Percentiles rank a stretch among this genome's conserved stretches.
Conservation (phyloP, 92 coral and sea anemone genomes). For the Zoanthus gigantus region DNA sequence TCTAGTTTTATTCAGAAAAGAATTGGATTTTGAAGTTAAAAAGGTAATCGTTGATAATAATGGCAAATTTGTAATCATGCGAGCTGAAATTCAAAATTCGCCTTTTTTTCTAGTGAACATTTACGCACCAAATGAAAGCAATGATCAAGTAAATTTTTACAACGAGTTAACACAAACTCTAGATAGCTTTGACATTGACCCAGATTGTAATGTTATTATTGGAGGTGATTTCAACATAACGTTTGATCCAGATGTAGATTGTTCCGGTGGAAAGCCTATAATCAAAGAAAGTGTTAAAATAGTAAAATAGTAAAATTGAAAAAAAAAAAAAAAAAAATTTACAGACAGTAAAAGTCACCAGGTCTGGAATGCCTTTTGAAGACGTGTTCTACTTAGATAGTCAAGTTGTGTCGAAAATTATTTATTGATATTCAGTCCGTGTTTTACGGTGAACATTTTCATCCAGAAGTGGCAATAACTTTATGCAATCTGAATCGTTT, state of each 20-base stretch:
- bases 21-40: constrained; percentile 54
- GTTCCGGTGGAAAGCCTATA: constrained; percentile 27
- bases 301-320: constrained; percentile 15
- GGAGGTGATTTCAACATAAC: no score
- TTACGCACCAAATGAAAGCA: constrained; percentile 53
- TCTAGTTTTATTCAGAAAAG: constrained; percentile 45
- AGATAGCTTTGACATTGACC: constrained; percentile 9
- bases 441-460: no score
- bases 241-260: constrained; percentile 33
- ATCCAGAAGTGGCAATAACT: no score
- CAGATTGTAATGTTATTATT: constrained; percentile 1
- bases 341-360: no score
- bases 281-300: constrained; percentile 9
- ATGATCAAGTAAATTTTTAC: constrained; percentile 41
- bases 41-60: constrained; percentile 26
- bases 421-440: no score
- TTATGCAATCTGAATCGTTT: no score
- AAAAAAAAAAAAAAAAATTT: not conserved
- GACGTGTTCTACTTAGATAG: no score
- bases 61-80: constrained; percentile 49
- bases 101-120: constrained; percentile 48
- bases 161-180: constrained; percentile 18
- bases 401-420: no score
- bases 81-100: constrained; percentile 50
- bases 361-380: no score